A percentile compares a stretch with the other conserved stretches of the same genome.
phyloP scores from a whole-genome alignment of 1,140 invertebrate species.

The Bombus pascuorum region DNA sequence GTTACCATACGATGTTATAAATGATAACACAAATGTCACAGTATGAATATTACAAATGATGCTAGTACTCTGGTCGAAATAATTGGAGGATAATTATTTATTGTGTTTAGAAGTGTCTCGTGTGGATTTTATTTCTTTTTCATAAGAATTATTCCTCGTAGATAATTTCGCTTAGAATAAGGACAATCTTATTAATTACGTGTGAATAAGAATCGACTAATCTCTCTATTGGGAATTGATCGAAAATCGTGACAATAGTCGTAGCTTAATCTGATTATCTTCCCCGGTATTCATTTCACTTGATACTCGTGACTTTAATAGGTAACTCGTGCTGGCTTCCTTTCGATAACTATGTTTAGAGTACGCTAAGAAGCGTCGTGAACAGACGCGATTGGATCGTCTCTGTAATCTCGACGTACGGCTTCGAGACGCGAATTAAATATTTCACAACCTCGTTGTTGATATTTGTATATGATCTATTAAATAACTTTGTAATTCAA shows the following conservation, averaged over 20 bases:
- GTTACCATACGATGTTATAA: too few species aligned
- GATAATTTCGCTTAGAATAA: not conserved
- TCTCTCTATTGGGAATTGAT: not conserved
- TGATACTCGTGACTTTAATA: slow-evolving; percentile 11
- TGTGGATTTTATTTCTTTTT: not conserved
- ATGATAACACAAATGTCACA: too few species aligned
- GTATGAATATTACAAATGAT: too few species aligned
- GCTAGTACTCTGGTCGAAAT: not conserved
- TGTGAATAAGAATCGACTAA: not conserved
- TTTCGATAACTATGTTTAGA: slow-evolving; percentile 6
- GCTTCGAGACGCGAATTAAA: slow-evolving; percentile 1
- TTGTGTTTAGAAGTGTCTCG: not conserved
- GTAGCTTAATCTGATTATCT: not conserved
- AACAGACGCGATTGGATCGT: slow-evolving; percentile 6
- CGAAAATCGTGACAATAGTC: not conserved
- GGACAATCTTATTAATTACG: not conserved
- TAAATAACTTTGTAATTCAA: not conserved
- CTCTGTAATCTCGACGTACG: not conserved
- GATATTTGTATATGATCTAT: not conserved
- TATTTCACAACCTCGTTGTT: not conserved
- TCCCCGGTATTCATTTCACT: not conserved
- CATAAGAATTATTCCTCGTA: not conserved
- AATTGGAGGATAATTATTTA: not conserved
- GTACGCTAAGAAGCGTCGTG: too few species aligned
- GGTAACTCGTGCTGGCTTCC: slow-evolving; percentile 14